Percentiles rank a stretch among this genome's conserved stretches.
Conservation (phyloP, 2,888 invertebrate species). For the Dynastes tityus region DNA sequence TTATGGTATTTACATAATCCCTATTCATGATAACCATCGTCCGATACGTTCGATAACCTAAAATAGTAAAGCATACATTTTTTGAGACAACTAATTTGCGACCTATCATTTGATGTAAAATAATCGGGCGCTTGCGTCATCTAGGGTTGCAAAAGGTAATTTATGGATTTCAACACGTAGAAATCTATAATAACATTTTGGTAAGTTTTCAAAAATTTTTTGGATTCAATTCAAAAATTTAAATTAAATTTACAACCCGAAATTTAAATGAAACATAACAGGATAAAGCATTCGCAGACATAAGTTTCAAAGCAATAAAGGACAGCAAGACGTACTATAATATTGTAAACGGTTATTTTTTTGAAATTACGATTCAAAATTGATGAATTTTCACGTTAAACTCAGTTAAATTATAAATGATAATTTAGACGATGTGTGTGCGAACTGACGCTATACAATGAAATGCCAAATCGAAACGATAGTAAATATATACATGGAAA, state of each 20-base stretch:
- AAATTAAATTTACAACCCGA: not conserved
- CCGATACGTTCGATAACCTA: conserved; percentile 31
- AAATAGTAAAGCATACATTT: conserved; percentile 32
- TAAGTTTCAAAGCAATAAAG: too few relatives aligned
- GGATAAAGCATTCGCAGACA: too few relatives aligned
- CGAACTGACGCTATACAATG: too few relatives aligned
- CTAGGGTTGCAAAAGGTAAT: not conserved
- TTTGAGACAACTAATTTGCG: conserved; percentile 5
- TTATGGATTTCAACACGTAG: not conserved
- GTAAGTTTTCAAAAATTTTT: not conserved
- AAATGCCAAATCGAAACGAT: too few relatives aligned
- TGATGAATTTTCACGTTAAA: too few relatives aligned
- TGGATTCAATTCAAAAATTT: not conserved
- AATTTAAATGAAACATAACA: too few relatives aligned
- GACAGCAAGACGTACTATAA: too few relatives aligned
- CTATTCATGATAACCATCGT: conserved; percentile 52
- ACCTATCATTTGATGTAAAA: conserved; percentile 10
- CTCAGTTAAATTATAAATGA: too few relatives aligned
- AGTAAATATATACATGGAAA: too few relatives aligned
- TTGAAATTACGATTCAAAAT: too few relatives aligned
- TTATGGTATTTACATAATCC: conserved; percentile 60
- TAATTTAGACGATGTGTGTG: too few relatives aligned
- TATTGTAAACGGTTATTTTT: too few relatives aligned
- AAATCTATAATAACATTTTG: not conserved
- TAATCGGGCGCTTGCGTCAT: conserved; percentile 2